Conservation (phyloP, 2,888 invertebrate genomes). For the Dendrolimus pini region DNA sequence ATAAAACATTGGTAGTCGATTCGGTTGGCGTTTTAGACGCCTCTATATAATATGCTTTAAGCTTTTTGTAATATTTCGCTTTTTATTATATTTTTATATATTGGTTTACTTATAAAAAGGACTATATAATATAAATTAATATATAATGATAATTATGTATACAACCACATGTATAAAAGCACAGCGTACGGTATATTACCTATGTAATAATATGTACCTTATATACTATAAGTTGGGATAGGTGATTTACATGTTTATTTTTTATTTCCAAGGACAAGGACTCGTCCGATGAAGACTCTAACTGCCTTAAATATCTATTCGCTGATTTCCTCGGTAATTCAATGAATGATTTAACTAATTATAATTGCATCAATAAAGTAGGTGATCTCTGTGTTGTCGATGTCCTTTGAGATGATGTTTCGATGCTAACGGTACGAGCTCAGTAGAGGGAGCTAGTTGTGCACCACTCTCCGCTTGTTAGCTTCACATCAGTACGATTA, state of each 20-base stretch:
- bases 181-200: conserved; percentile 13
- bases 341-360: conserved; percentile 18
- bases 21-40: conserved; percentile 9
- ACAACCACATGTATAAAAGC: conserved; percentile 30
- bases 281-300: conserved; percentile 75
- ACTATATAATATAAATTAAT: conserved; percentile 1
- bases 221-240: conserved; percentile 11
- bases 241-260: conserved; percentile 42
- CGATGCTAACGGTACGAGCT: conserved; percentile 34
- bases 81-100: conserved; percentile 45
- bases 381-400: conserved; percentile 64
- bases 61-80: conserved; percentile 73
- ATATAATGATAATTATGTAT: conserved; percentile 7
- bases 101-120: neutral
- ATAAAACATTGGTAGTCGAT: too few species aligned
- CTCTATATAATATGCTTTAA: conserved; percentile 42
- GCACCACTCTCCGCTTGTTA: conserved; percentile 23
- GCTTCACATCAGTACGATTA: conserved; percentile 3
- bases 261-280: conserved; percentile 64
- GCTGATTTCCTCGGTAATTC: conserved; percentile 81
- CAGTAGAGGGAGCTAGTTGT: conserved; percentile 37
- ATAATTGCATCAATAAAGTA: conserved; percentile 42
- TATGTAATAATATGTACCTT: neutral
- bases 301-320: conserved; percentile 84
- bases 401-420: conserved; percentile 47